Evolutionary conservation across 2,113 vertebrate genomes (phyloP), one percentile per base, ranked within the genome.

Genomic region (Myiagra hebetior): DNA sequence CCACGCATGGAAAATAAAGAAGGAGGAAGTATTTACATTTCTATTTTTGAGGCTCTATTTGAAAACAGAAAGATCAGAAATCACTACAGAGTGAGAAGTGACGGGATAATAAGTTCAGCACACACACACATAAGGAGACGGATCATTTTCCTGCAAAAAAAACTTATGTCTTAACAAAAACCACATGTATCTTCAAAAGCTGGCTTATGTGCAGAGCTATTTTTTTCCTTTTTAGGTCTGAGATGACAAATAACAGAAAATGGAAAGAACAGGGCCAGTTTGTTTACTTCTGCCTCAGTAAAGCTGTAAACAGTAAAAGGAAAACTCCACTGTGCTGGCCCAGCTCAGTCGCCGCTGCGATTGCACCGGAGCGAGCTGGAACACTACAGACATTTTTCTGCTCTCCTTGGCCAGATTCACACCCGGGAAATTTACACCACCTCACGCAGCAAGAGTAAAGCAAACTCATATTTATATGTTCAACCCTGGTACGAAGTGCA

Each of bases 371-470:
- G 49, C 1, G 15, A 2, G 7, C 33, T 49, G 75, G 85, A 90
- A 93, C 62, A 50, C 63, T 5, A 67, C 0, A 0, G 39, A 55
- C 23, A 6, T 50, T 92, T 20, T 27, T 78, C 83, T 92, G 72
- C 67, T 84, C 65, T 72, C 88, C 84, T 39, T 77, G 91, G 95
- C 59, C 79, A 9, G 0, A 76, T n/a, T 46, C 70, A 76, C 21
- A 88, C n/a, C 46, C 91, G 92, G 79, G 80, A 95, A 86, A 96
- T 84, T 84, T 59, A 93, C 64, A 91, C 44, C 82, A 72, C 74
- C 70, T 62, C 86, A 59, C 1, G 3, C 35, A 88, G 75, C 41
- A 88, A 17, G 46, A 92, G 46, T 9, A 83, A 73, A 59, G 46
- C 85, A 90, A 94, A 87, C 39, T 39, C 82, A 12, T 31, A 84